phyloP scores from a whole-genome alignment of 2,113 vertebrate species.

The Pelvicachromis taeniatus region DNA sequence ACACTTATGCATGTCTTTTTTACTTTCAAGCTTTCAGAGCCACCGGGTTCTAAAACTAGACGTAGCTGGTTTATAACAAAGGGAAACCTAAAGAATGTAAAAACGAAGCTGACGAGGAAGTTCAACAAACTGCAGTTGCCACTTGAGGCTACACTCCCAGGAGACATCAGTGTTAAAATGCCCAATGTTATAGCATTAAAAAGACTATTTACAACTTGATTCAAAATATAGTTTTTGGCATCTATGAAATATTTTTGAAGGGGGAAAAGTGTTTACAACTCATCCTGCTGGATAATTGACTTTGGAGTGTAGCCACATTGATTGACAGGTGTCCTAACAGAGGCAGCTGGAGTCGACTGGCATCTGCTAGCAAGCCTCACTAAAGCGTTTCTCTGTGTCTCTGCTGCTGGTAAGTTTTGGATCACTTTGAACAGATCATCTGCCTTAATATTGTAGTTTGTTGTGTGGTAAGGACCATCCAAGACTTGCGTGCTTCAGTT shows the following conservation, averaged over 20 bases:
- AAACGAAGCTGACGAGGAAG: fast-evolving
- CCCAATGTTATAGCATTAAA: neutral
- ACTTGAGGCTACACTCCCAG: neutral
- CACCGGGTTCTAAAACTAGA: neutral
- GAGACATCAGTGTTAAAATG: neutral
- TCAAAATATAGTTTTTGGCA: neutral
- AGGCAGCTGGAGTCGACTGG: neutral
- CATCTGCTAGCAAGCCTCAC: neutral
- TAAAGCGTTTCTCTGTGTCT: neutral
- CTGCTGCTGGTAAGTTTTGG: fast-evolving
- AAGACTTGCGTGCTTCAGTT: too few relatives aligned
- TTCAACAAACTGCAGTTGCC: neutral
- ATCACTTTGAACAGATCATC: neutral
- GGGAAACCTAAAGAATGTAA: neutral
- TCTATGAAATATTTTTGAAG: neutral
- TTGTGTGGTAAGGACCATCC: too few relatives aligned
- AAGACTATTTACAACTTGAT: neutral
- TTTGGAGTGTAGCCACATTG: neutral
- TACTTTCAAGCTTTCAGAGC: neutral
- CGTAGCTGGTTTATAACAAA: neutral
- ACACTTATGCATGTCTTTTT: neutral
- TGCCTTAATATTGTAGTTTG: neutral
- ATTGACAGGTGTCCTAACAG: neutral
- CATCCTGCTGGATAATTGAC: neutral
- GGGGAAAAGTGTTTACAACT: neutral